Base-by-base conservation (phyloP, 1,140 invertebrate genomes). In the Popillia japonica region DNA sequence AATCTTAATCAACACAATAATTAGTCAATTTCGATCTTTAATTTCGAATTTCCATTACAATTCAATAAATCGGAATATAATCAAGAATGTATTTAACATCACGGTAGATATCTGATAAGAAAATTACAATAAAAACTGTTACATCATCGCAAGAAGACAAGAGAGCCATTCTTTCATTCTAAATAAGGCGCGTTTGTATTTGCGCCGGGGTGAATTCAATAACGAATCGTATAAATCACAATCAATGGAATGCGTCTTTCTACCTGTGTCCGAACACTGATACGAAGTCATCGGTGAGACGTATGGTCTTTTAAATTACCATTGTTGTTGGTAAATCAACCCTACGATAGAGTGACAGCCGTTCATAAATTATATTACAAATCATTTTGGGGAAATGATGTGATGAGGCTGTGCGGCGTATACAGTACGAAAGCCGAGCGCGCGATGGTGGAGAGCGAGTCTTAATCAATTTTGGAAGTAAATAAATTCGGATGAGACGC, bases 221-320 rank as follows among this genome's bases (percentile, higher is more conserved):
- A 68, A 68, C 42, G 76, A 72, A 61, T 40, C 77, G 75, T 78
- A 82, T 82, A 82, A 82, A 82, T 82, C 81, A 82, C 80, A 82
- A 82, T 82, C 80, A 82, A 77, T 78, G 80, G 80, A 82, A 82
- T 81, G 79, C 79, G 81, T 81, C 79, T 82, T 81, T 78, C 81
- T 80, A 77, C 75, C 78, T 80, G 77, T 77, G 64, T 64, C 61
- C 61, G 61, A 59, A 75, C 77, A 34, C 27, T 34, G 27, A 34
- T 34, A 34, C 23, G 40, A 27, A 27, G 17, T 22, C 61, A 40
- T 55, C 22, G 42, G 27, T 34, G 40, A 77, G 76, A 79, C 76
- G 59, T 72, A 79, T 59, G 68, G 59, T 75, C 73, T 77, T 79
- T 79, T 77, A 77, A 79, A 79, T 79, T 79, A 76, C 76, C 72